These are phyloP conservation scores for Papilio aristodemus DNA, from an alignment of 1,140 invertebrate genomes.

Conservation along the genomic window DNA sequence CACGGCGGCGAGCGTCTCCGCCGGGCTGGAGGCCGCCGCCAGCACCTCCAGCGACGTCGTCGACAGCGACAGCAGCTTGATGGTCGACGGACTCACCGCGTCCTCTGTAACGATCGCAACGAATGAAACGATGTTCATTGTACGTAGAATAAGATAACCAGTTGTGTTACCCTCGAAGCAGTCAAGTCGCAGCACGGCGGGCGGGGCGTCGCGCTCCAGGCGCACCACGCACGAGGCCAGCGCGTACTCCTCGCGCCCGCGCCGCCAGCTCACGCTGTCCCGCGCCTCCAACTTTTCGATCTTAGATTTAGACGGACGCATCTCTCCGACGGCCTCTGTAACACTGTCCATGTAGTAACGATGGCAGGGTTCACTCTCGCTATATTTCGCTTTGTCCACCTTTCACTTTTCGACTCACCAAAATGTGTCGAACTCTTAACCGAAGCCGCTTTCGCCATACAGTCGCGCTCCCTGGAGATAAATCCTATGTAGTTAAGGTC, in stretches of 20 bases:
- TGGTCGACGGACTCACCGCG: conserved; percentile 53
- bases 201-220: conserved; percentile 39
- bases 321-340: not conserved
- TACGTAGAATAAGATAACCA: not conserved
- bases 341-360: too few relatives aligned
- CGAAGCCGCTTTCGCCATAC: conserved; percentile 33
- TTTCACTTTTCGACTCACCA: conserved; percentile 2
- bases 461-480: conserved; percentile 41
- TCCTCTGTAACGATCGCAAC: conserved; percentile 41
- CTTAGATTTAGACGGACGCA: not conserved
- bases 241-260: conserved; percentile 28
- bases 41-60: conserved; percentile 50
- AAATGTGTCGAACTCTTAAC: conserved; percentile 22
- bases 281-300: not conserved
- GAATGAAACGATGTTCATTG: too few relatives aligned
- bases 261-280: conserved; percentile 15
- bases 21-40: conserved; percentile 41
- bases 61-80: conserved; percentile 39
- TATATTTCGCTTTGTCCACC: too few relatives aligned
- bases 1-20: conserved; percentile 53
- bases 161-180: conserved; percentile 48
- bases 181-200: conserved; percentile 51
- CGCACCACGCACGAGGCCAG: conserved; percentile 52
- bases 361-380: too few relatives aligned
- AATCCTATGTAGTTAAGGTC: not conserved